Evolutionary conservation across 2,113 vertebrate genomes (phyloP), one percentile per base, ranked within the genome.

Genomic region (Hiodon tergisus): DNA sequence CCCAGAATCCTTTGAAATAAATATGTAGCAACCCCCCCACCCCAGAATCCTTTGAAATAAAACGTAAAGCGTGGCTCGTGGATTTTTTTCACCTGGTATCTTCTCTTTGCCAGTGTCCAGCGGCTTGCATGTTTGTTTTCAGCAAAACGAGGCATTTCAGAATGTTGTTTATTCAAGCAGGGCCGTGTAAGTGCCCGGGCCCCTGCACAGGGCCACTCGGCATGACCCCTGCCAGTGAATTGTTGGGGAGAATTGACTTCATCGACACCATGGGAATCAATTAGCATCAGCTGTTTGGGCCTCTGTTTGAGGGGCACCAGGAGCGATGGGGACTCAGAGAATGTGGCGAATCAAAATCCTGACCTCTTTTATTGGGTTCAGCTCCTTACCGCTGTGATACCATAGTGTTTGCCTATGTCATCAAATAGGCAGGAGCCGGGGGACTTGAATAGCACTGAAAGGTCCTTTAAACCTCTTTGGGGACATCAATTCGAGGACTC

Each of bases 281-380:
- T 94, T 93, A 93, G 80, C 86, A 88, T 91, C 90, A 90, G 87
- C 90, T 89, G 87, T 90, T 91, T 89, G 86, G 89, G 87, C 84
- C 89, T 86, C 85, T 85, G 84, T 90, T 88, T 89, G 87, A 91
- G 87, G 89, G 93, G 90, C 84, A 85, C 88, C 81, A 85, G 89
- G 86, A 84, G 79, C 80, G 87, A 88, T 90, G 92, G 92, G 92
- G 81, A 86, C 81, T 79, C 88, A 86, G 90, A 91, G 92, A 92
- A 88, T 86, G 82, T 88, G 89, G 88, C 90, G 91, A 89, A 89
- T 90, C 88, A 90, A 84, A 90, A 91, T 91, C 85, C 81, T 94
- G 92, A 95, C 94, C 94, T 87, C 88, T 93, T 96, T 96, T 94
- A 95, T 93, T 92, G 93, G 93, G 93, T 94, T 94, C 94, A 94